A percentile compares a stretch with the other conserved stretches of the same genome.
Conservation (phyloP, 1,140 invertebrate genomes). For the Drosophila nannoptera region DNA sequence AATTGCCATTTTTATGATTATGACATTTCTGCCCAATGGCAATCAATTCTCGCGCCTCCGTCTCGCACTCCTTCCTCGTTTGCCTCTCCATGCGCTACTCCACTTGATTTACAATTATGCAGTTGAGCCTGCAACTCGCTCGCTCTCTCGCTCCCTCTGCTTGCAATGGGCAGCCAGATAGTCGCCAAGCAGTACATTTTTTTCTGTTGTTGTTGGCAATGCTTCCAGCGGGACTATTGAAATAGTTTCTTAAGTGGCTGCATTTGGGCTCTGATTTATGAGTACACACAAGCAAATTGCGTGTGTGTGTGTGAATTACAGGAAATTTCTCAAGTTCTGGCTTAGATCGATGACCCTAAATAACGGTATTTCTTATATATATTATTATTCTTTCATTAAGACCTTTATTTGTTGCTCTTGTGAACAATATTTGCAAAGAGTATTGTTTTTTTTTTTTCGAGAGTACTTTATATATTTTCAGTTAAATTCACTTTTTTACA, state of each 20-base stretch:
- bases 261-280: not conserved
- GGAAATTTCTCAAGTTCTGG: no score
- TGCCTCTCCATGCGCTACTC: conserved; percentile 7
- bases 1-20: conserved; percentile 65
- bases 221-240: not conserved
- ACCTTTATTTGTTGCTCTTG: not conserved
- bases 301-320: no score
- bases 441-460: conserved; percentile 16
- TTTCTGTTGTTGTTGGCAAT: conserved; percentile 3
- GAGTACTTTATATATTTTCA: conserved; percentile 8
- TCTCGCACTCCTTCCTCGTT: not conserved
- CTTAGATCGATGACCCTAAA: no score
- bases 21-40: conserved; percentile 55
- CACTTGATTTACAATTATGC: conserved; percentile 59
- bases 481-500: conserved; percentile 47
- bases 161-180: conserved; percentile 18
- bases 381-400: no score
- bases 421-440: not conserved
- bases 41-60: conserved; percentile 32
- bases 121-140: conserved; percentile 9
- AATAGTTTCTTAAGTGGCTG: conserved; percentile 3
- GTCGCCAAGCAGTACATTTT: conserved; percentile 27
- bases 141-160: not conserved
- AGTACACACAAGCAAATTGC: no score
- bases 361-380: no score